phyloP scores from a whole-genome alignment of 2,113 vertebrate genomes.

The Mirza zaza region DNA sequence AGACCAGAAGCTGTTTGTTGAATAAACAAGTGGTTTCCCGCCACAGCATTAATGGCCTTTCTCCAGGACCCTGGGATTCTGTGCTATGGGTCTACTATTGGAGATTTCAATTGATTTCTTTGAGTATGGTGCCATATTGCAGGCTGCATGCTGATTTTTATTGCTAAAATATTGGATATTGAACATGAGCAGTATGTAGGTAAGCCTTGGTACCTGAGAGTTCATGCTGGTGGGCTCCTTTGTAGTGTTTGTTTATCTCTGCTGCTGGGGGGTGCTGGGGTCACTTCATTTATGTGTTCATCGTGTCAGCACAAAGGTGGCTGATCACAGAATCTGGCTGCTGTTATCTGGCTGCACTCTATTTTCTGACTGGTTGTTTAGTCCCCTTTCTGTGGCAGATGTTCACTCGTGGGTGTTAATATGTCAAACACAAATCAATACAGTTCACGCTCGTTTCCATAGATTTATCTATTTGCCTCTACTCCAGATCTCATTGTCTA shows the following conservation, averaged over 20 bases:
- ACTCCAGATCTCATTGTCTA: not conserved
- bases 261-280: too few relatives aligned
- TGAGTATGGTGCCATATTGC: not conserved
- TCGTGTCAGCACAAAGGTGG: rapidly evolving
- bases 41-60: not conserved
- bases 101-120: not conserved
- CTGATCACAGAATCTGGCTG: not conserved
- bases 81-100: not conserved
- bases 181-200: not conserved
- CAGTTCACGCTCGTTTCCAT: not conserved
- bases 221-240: too few relatives aligned
- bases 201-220: not conserved
- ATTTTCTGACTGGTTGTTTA: not conserved
- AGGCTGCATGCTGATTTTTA: too few relatives aligned
- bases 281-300: not conserved
- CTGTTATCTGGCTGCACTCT: not conserved
- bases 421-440: not conserved
- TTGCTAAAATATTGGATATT: not conserved
- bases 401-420: not conserved
- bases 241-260: not conserved
- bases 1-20: not conserved
- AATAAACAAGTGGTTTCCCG: not conserved
- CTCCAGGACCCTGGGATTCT: not conserved
- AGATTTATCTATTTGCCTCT: not conserved
- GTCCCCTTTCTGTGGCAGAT: not conserved